A percentile compares a stretch with the other conserved stretches of the same genome.
Conservation (phyloP, 2,888 invertebrate species). For the Drosophila rubida region DNA sequence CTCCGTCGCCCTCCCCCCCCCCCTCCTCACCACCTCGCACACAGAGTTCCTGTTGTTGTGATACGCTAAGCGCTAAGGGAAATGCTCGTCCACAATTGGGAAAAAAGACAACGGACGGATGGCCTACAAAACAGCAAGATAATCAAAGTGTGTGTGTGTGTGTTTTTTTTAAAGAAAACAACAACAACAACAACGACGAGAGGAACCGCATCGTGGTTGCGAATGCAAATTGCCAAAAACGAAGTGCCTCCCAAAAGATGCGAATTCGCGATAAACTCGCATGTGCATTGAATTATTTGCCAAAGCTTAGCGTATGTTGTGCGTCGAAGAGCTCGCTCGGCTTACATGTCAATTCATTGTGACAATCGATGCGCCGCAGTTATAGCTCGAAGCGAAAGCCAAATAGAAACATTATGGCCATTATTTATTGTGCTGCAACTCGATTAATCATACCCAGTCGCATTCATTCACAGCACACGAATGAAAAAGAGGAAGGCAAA, state of each 20-base stretch:
- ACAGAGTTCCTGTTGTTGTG: constrained; percentile 25
- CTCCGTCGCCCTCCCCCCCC: background rate
- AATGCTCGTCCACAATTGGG: constrained; percentile 17
- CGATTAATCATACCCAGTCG: background rate
- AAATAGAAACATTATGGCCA: background rate
- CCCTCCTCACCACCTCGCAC: background rate
- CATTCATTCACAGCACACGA: background rate
- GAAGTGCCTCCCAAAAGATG: constrained; percentile 17
- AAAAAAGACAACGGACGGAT: constrained; percentile 12
- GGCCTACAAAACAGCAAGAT: constrained; percentile 26
- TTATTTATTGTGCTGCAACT: background rate
- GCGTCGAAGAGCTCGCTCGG: background rate
- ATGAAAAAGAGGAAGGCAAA: background rate
- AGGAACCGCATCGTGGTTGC: constrained; percentile 23
- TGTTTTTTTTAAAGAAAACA: constrained; percentile 25
- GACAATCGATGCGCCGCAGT: background rate
- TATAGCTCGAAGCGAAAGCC: too few species aligned
- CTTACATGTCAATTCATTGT: background rate
- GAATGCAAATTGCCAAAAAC: constrained; percentile 39
- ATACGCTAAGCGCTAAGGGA: constrained; percentile 36
- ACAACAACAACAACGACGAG: background rate
- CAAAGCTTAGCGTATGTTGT: background rate
- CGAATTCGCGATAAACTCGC: constrained; percentile 6
- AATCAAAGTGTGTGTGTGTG: constrained; percentile 55
- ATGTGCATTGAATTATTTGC: constrained; percentile 10